Base-by-base conservation (phyloP, 2,113 vertebrate species). In the Elaphurus davidianus region DNA sequence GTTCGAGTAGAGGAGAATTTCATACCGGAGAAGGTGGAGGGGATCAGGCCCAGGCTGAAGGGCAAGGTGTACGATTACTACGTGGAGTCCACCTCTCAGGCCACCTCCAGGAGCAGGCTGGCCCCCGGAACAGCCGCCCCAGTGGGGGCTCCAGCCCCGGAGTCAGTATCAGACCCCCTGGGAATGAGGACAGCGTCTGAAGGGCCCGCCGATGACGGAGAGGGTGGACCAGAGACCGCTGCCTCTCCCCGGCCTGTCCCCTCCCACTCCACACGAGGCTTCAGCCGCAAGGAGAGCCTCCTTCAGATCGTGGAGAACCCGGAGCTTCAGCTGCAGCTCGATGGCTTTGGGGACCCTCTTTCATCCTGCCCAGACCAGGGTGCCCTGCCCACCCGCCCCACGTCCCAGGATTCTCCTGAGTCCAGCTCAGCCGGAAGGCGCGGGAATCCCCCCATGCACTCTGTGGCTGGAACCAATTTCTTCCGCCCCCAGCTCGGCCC, bases 21-120 rank as follows among this genome's bases (percentile, higher is more conserved):
- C 97, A 98, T 98, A 0, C 91, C 98, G 25, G 97, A 60, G 0
- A 45, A 97, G 40, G 40, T 87, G 0, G 28, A 30, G 4, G 96
- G 50, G 1, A 3, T 2, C 0, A 79, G 52, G 8, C 25, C 90
- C 0, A 4, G 55, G 76, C 98, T 99, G 57, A 98, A 97, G 50
- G 99, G 99, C 52, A 99, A 99, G 95, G 99, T 99, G 95, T 99
- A 99, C 0, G 99, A 99, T 50, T 99, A 99, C 97, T 99, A 98
- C 0, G 96, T 99, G 10, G 99, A 99, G 93, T 99, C 99, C 0
- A 98, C 97, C 16, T 99, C 99, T 1, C 99, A 98, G 57, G 99
- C 99, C 0, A 74, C 99, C 67, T 98, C 93, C 0, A 98, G 98
- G 81, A 82, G 16, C 9, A 96, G 7, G 1, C 28, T 16, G 55